A percentile compares a stretch with the other conserved stretches of the same genome.
These are phyloP conservation scores for Myotis findleyi DNA, from an alignment of 2,797 vertebrate genomes.

Conservation along the genomic window DNA sequence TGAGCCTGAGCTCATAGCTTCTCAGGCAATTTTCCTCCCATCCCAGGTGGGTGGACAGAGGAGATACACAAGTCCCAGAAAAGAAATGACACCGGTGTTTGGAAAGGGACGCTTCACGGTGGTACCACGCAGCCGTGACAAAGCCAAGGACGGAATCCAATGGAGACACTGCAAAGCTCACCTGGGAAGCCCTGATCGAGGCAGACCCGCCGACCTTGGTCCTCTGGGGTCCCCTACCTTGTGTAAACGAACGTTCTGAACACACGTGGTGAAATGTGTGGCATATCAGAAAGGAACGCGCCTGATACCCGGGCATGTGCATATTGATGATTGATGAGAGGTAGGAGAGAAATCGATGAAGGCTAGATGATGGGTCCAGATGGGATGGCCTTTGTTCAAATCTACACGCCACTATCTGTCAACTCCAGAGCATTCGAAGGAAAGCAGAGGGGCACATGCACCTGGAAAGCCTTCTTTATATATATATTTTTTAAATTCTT, in stretches of 20 bases:
- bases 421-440: constrained; percentile 86
- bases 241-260: constrained; percentile 87
- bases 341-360: constrained; percentile 84
- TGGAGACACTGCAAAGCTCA: constrained; percentile 79
- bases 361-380: constrained; percentile 86
- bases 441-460: constrained; percentile 83
- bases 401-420: constrained; percentile 80
- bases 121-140: constrained; percentile 60
- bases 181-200: constrained; percentile 87
- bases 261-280: constrained; percentile 85
- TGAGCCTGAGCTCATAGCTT: background rate
- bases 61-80: constrained; percentile 73
- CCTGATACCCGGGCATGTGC: constrained; percentile 85
- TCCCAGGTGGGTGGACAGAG: background rate
- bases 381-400: constrained; percentile 84
- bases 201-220: constrained; percentile 82
- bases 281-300: constrained; percentile 83
- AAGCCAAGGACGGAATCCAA: constrained; percentile 60
- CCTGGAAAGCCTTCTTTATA: constrained; percentile 79
- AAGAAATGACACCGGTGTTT: constrained; percentile 65
- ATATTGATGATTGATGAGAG: constrained; percentile 89
- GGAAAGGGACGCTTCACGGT: constrained; percentile 47
- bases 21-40: background rate
- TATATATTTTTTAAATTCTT: constrained; percentile 76
- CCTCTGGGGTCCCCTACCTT: constrained; percentile 83